Conservation (phyloP, 2,113 vertebrate species). For the Ascaphus truei region DNA sequence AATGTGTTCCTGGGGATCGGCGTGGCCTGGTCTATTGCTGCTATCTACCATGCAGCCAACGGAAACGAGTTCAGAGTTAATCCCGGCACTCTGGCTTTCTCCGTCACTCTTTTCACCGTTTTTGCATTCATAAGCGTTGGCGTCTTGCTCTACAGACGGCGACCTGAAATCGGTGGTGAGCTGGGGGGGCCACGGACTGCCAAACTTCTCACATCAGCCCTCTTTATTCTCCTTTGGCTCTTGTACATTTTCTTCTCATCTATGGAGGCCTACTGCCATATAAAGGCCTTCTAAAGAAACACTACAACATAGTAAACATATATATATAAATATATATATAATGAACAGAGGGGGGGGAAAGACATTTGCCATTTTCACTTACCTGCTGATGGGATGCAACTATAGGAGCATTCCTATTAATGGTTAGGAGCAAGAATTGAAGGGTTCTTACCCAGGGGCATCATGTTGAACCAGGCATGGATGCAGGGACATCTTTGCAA, state of each 20-base stretch:
- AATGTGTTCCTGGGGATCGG: constrained; percentile 97
- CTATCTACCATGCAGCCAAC: constrained; percentile 78
- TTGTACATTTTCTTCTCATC: constrained; percentile 95
- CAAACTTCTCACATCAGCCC: constrained; percentile 79
- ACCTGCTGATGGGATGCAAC: constrained; percentile 70
- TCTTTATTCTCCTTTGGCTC: constrained; percentile 94
- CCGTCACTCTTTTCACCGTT: constrained; percentile 96
- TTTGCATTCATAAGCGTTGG: constrained; percentile 93
- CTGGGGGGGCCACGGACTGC: constrained; percentile 87
- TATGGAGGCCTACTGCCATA: constrained; percentile 95
- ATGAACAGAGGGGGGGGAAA: constrained; percentile 65
- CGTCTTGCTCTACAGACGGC: constrained; percentile 90
- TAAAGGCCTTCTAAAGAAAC: constrained; percentile 85
- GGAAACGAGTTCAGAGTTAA: constrained; percentile 78
- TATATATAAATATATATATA: constrained; percentile 62
- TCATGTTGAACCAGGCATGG: constrained; percentile 46
- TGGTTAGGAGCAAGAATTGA: constrained; percentile 60
- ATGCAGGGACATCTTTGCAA: constrained; percentile 51
- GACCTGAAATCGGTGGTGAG: constrained; percentile 90
- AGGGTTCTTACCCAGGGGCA: constrained; percentile 48
- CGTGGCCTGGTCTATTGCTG: constrained; percentile 94
- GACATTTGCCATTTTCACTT: constrained; percentile 69
- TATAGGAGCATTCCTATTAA: constrained; percentile 65
- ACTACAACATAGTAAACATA: constrained; percentile 57
- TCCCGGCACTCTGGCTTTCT: constrained; percentile 91